Conservation (phyloP, 2,888 invertebrate genomes). For the Heteropelma amictum region DNA sequence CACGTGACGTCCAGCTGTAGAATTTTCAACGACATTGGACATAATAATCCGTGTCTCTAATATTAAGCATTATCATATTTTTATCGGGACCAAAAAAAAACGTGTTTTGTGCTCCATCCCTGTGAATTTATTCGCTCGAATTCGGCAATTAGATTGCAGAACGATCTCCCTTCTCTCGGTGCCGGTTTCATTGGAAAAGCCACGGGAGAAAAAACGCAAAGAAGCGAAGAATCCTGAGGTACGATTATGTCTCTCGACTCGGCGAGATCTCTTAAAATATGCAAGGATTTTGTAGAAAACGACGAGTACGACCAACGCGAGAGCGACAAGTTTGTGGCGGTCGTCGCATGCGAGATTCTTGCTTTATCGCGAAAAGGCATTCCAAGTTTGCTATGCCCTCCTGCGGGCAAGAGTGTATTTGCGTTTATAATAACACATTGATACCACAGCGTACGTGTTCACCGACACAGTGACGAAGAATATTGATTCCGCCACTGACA, state of each 20-base stretch:
- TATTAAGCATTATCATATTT: too few species aligned
- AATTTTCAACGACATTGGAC: too few species aligned
- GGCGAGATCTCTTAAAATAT: constrained; percentile 43
- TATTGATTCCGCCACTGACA: constrained; percentile 44
- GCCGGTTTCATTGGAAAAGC: constrained; percentile 1
- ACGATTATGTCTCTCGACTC: constrained; percentile 23
- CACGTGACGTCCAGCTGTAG: too few species aligned
- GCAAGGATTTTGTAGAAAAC: constrained; percentile 32
- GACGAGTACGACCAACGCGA: constrained; percentile 10
- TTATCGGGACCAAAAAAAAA: too few species aligned
- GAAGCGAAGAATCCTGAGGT: constrained; percentile 4
- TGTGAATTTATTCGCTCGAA: neutral
- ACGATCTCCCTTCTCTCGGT: too few species aligned
- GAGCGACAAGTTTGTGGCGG: constrained; percentile 31
- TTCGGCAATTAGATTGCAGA: too few species aligned
- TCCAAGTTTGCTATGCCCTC: constrained; percentile 20
- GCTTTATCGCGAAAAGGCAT: constrained; percentile 38
- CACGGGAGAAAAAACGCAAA: neutral
- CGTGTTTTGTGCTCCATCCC: too few species aligned
- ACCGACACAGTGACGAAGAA: constrained; percentile 33
- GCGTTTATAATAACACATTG: neutral
- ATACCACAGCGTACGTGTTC: neutral
- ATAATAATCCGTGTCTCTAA: too few species aligned
- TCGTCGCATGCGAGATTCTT: constrained; percentile 48
- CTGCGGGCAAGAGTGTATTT: neutral